Percentiles rank a stretch among this genome's conserved stretches.
Conservation (phyloP, 1,140 invertebrate species). For the Gryllus bimaculatus region DNA sequence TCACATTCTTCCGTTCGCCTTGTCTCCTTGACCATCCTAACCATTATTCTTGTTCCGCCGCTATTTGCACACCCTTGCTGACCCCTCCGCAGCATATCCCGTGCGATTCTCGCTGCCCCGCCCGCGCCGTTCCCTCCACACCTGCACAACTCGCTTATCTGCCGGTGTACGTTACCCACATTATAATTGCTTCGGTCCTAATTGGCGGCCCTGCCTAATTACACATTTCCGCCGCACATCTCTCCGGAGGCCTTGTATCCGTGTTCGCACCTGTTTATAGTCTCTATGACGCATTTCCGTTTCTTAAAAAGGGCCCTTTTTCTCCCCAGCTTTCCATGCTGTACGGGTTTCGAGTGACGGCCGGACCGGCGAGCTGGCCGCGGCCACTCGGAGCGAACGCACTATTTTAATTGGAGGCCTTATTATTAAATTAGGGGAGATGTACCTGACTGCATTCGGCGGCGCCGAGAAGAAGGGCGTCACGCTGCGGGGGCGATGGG, state of each 20-base stretch:
- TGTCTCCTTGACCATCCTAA: too few relatives aligned
- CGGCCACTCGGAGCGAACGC: too few relatives aligned
- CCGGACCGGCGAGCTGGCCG: neutral
- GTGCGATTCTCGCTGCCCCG: too few relatives aligned
- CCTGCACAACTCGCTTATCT: too few relatives aligned
- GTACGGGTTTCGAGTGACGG: neutral
- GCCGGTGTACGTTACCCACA: neutral
- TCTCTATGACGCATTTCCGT: slow-evolving; percentile 3
- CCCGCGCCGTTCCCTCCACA: too few relatives aligned
- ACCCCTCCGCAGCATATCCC: too few relatives aligned
- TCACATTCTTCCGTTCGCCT: too few relatives aligned
- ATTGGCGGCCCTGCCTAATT: neutral
- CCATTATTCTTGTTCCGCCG: too few relatives aligned
- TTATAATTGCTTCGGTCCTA: neutral
- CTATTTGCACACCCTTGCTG: too few relatives aligned
- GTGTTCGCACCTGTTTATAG: slow-evolving; percentile 3
- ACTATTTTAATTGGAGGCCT: neutral
- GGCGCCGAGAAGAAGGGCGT: neutral
- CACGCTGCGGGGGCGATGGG: neutral
- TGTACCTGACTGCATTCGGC: neutral
- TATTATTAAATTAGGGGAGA: neutral
- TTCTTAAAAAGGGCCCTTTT: neutral
- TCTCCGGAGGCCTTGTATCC: neutral
- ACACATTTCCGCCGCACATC: neutral
- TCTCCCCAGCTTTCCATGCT: neutral